Evolutionary conservation across 1,140 invertebrate species (phyloP).

Genomic region (Drosophila athabasca): DNA sequence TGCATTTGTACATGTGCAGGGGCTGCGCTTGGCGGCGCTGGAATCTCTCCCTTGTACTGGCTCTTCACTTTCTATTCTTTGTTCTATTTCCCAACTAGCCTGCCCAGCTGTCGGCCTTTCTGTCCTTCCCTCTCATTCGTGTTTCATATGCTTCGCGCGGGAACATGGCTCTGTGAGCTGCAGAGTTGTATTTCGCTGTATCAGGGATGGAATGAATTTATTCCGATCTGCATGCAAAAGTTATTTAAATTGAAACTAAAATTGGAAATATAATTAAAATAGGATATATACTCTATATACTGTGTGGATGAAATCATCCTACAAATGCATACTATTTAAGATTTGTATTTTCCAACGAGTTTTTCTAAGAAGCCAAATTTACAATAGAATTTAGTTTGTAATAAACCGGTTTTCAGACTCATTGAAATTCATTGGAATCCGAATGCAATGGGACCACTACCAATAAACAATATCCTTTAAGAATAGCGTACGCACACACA

Average conservation of each 20-base stretch:
- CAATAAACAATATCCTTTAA: slow-evolving; percentile 15
- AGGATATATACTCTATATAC: no score
- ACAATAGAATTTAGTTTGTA: slow-evolving; percentile 4
- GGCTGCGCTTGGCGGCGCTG: slow-evolving; percentile 2
- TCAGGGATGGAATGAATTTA: neutral
- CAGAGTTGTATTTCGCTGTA: slow-evolving; percentile 33
- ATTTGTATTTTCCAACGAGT: no score
- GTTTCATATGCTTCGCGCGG: slow-evolving; percentile 46
- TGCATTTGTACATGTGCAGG: slow-evolving; percentile 18
- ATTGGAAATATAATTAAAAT: no score
- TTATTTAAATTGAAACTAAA: no score
- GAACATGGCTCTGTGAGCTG: slow-evolving; percentile 36
- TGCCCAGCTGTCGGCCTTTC: slow-evolving; percentile 15
- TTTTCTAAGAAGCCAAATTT: slow-evolving; percentile 9
- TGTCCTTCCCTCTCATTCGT: slow-evolving; percentile 16
- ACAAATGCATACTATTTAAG: no score
- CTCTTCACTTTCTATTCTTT: neutral
- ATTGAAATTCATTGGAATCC: slow-evolving; percentile 16
- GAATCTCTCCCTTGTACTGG: no score
- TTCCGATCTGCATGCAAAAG: no score
- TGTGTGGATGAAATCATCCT: no score
- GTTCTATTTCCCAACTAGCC: slow-evolving; percentile 62
- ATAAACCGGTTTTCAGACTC: slow-evolving; percentile 43
- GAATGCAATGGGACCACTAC: slow-evolving; percentile 29
- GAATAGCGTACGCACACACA: slow-evolving; percentile 2